Percentiles rank a stretch among this genome's conserved stretches.
Evolutionary conservation across 1,140 invertebrate genomes (phyloP).

Genomic region (Drosophila pandora): DNA sequence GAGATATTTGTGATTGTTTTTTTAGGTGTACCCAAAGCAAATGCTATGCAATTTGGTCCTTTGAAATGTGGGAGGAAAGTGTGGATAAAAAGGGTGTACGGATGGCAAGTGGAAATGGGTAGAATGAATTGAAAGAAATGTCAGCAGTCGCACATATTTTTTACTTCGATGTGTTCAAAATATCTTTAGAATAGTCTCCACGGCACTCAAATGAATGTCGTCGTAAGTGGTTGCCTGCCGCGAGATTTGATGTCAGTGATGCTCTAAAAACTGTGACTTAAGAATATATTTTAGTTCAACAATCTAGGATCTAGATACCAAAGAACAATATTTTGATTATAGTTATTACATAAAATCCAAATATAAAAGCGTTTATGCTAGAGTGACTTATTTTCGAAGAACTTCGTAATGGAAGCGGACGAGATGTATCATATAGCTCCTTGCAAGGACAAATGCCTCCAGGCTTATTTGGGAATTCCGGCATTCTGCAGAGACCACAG

Average conservation of each 20-base stretch:
- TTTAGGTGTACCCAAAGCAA: constrained; percentile 20
- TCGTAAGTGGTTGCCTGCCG: constrained; percentile 46
- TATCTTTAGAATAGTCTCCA: constrained; percentile 64
- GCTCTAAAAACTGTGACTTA: constrained; percentile 6
- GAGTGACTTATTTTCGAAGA: not conserved
- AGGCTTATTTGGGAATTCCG: not conserved
- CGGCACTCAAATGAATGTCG: constrained; percentile 70
- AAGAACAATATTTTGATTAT: not conserved
- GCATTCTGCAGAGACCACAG: not conserved
- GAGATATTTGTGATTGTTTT: not conserved
- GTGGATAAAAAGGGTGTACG: not conserved
- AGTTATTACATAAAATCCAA: not conserved
- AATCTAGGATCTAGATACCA: not conserved
- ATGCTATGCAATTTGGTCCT: constrained; percentile 53
- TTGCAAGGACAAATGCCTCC: not conserved
- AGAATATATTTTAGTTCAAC: not conserved
- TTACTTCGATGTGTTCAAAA: constrained; percentile 63
- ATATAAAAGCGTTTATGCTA: not conserved
- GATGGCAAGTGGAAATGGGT: constrained; percentile 6
- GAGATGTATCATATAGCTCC: not conserved
- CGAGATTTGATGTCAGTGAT: constrained; percentile 30
- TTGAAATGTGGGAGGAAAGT: constrained; percentile 45
- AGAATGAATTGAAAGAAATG: constrained; percentile 21
- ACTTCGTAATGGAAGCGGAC: not conserved
- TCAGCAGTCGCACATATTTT: constrained; percentile 48